phyloP scores from a whole-genome alignment of 2,888 invertebrate genomes.

The Plebejus argus region DNA sequence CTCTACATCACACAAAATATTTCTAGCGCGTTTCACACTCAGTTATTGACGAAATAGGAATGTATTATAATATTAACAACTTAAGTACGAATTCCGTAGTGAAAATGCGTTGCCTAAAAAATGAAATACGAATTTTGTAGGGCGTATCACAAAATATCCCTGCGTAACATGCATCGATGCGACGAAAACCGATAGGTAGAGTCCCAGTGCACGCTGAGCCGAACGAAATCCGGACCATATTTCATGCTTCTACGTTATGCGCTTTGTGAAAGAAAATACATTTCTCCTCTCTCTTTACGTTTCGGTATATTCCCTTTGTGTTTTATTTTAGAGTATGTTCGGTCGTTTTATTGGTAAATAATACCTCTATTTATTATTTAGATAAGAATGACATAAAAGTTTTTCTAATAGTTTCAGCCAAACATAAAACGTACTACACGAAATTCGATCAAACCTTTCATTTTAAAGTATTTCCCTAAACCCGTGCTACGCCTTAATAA shows the following conservation, averaged over 20 bases:
- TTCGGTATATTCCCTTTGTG: constrained; percentile 60
- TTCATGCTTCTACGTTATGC: constrained; percentile 77
- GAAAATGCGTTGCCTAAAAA: background rate
- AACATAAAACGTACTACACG: background rate
- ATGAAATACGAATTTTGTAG: constrained; percentile 17
- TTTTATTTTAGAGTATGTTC: constrained; percentile 29
- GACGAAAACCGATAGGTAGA: constrained; percentile 72
- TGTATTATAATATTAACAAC: background rate
- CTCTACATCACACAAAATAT: constrained; percentile 1
- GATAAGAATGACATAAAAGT: background rate
- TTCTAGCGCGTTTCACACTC: background rate
- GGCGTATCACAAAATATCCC: constrained; percentile 21
- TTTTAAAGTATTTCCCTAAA: background rate
- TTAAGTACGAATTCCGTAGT: background rate
- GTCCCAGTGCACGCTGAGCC: constrained; percentile 71
- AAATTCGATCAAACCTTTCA: background rate
- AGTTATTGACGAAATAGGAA: background rate
- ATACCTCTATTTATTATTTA: background rate
- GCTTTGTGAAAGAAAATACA: constrained; percentile 79
- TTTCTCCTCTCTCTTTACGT: constrained; percentile 75
- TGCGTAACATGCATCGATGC: constrained; percentile 50
- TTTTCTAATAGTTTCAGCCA: background rate
- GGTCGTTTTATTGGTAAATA: background rate
- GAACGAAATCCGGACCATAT: constrained; percentile 74
- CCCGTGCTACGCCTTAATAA: background rate